Evolutionary conservation across 2,113 vertebrate genomes (phyloP).

Genomic region (Aptenodytes forsteri): DNA sequence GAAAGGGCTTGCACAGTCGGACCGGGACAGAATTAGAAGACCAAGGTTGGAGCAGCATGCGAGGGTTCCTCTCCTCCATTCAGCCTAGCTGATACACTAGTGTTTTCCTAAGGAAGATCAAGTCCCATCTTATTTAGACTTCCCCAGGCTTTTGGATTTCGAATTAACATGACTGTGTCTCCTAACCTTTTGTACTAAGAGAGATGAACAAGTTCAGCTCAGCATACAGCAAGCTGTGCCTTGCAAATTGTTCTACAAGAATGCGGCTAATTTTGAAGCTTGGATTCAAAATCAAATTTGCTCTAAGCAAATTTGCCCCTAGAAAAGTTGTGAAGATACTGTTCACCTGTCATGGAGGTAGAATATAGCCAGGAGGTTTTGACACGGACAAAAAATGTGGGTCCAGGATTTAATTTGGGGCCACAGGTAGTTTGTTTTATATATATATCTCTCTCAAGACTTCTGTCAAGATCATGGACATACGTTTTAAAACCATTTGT

Average conservation of each 20-base stretch:
- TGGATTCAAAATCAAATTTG: background rate
- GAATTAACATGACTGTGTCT: background rate
- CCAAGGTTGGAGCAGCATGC: background rate
- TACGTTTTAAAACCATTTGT: background rate
- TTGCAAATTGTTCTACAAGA: background rate
- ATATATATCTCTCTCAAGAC: fast-evolving
- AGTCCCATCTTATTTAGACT: fast-evolving
- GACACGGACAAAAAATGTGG: fast-evolving
- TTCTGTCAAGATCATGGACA: background rate
- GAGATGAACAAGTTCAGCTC: background rate
- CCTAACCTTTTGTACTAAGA: background rate
- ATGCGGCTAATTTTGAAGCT: background rate
- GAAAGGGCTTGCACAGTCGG: background rate
- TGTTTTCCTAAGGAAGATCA: background rate
- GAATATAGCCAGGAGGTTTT: background rate
- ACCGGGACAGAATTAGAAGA: background rate
- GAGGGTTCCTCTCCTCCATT: background rate
- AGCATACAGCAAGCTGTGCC: background rate
- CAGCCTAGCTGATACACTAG: background rate
- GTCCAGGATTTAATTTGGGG: background rate
- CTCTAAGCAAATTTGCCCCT: background rate
- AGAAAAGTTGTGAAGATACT: background rate
- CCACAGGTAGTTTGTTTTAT: background rate
- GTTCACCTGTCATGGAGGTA: background rate
- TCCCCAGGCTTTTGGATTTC: background rate